phyloP scores from a whole-genome alignment of 2,888 invertebrate genomes.

The Archips xylosteana region DNA sequence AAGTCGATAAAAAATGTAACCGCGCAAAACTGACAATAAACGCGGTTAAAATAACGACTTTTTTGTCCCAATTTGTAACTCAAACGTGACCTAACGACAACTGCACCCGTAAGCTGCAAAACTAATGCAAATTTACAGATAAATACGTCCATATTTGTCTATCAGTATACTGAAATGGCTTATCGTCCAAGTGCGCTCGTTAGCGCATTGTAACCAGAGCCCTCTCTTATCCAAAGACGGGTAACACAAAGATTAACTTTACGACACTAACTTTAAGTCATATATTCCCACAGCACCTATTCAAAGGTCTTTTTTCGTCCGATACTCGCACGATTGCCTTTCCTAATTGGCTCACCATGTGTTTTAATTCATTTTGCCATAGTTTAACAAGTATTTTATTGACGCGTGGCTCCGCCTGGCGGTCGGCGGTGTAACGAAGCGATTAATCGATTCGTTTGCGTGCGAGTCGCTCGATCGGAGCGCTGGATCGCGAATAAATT shows the following conservation, averaged over 20 bases:
- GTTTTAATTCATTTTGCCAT: constrained; percentile 85
- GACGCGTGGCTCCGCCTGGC: constrained; percentile 83
- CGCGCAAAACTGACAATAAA: not conserved
- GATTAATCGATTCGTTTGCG: constrained; percentile 84
- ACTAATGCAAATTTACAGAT: constrained; percentile 78
- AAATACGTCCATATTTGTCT: constrained; percentile 85
- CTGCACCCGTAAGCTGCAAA: constrained; percentile 48
- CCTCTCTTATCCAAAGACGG: constrained; percentile 68
- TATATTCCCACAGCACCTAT: constrained; percentile 54
- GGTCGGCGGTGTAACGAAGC: constrained; percentile 74
- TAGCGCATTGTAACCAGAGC: constrained; percentile 79
- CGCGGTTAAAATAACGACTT: not conserved
- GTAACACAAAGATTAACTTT: constrained; percentile 61
- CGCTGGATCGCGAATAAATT: constrained; percentile 63
- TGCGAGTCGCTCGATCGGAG: constrained; percentile 72
- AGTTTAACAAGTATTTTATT: constrained; percentile 86
- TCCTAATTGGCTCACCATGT: constrained; percentile 85
- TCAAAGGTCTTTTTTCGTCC: constrained; percentile 75
- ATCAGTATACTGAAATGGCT: constrained; percentile 79
- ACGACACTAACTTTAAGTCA: constrained; percentile 53
- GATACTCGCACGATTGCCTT: constrained; percentile 83
- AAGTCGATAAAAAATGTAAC: not conserved
- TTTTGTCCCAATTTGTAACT: constrained; percentile 6
- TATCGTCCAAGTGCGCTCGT: constrained; percentile 78
- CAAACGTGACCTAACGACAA: constrained; percentile 16